Conservation (phyloP, 2,888 invertebrate species). For the Lasioglossum vierecki region DNA sequence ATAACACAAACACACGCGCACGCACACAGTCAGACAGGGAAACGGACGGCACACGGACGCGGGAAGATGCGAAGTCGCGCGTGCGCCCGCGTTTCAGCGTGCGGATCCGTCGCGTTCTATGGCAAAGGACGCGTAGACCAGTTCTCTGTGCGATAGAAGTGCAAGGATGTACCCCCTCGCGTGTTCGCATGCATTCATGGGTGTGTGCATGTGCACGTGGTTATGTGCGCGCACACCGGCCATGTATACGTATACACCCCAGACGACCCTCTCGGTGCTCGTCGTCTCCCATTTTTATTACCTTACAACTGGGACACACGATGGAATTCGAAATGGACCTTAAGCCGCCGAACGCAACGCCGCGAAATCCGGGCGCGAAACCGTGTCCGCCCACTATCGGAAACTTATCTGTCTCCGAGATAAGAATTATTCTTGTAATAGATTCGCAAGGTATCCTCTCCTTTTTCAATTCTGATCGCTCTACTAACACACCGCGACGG, state of each 20-base stretch:
- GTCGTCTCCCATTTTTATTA: constrained; percentile 61
- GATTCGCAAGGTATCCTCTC: background rate
- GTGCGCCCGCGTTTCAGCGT: constrained; percentile 40
- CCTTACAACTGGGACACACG: constrained; percentile 61
- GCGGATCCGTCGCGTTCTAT: constrained; percentile 33
- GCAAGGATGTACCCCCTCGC: constrained; percentile 46
- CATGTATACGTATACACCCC: constrained; percentile 25
- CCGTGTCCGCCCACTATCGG: background rate
- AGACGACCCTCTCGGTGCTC: constrained; percentile 47
- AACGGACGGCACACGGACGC: background rate
- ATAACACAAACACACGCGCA: background rate
- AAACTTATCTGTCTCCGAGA: background rate
- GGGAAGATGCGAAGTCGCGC: constrained; percentile 48
- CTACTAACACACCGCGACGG: background rate
- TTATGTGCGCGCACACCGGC: background rate
- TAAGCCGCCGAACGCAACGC: constrained; percentile 30
- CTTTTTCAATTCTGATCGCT: background rate
- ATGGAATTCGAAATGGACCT: constrained; percentile 60
- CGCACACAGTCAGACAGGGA: too few species aligned
- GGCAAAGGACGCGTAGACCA: constrained; percentile 42
- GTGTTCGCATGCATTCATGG: background rate
- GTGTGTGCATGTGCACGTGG: background rate
- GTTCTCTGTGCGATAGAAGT: constrained; percentile 34
- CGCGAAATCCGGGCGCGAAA: background rate
- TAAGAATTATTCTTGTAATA: background rate